Base-by-base conservation (phyloP, 2,113 vertebrate genomes). In the Leucoraja erinaceus region DNA sequence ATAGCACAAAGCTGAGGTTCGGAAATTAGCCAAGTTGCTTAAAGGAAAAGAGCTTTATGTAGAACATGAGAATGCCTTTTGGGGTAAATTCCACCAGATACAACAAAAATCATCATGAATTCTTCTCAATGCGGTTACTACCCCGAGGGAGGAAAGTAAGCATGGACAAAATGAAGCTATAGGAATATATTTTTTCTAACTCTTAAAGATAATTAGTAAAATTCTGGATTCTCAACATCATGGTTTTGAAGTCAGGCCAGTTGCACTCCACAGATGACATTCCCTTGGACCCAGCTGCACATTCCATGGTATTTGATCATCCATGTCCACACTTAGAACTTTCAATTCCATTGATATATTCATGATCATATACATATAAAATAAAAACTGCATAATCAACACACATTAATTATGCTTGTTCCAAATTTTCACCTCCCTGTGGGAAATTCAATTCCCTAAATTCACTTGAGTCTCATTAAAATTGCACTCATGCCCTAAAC, bases 241-340 rank as follows among this genome's bases (percentile, higher is more conserved):
- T 12, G 9, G n/a, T 63, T n/a, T 63, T 86, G 59, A 86, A 63
- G 12, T 0, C 59, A n/a, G 83, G 11, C 83, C 56, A 63, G 59
- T 88, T 88, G 6, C 59, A 88, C n/a, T 88, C 83, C 10, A n/a
- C 28, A 88, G n/a, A 66, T 63, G n/a, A 88, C 59, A 31, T 31
- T 66, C 59, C 12, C 56, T 8, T 63, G 12, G 59, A 59, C 59
- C 28, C 83, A 63, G 83, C 83, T 63, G 83, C 83, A 63, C 83
- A 88, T 88, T 88, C 83, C 59, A 66, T n/a, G 31, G n/a, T 63
- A 88, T 88, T 88, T 88, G 83, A 88, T 88, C 83, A 88, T 88
- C 83, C 16, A 59, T 88, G 59, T 63, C 59, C n/a, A 16, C 83
- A 18, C 59, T n/a, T 8, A 18, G 81, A 88, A 8, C 59, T 6